Evolutionary conservation across 2,113 vertebrate species (phyloP).

Genomic region (Nestor notabilis): DNA sequence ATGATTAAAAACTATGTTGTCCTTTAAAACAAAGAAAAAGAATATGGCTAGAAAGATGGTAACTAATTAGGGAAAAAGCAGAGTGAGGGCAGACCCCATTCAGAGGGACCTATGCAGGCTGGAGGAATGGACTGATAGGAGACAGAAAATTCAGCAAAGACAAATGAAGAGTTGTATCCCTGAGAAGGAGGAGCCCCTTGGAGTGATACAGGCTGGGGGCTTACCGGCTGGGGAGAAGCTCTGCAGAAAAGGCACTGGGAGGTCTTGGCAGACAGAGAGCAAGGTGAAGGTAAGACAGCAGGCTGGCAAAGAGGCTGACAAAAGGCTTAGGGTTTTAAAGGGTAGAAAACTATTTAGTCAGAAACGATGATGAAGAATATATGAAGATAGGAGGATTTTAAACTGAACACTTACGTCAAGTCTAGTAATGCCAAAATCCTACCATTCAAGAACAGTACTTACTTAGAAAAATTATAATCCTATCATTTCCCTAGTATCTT

Average conservation of each 20-base stretch:
- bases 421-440: background rate
- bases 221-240: background rate
- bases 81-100: background rate
- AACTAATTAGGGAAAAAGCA: background rate
- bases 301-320: background rate
- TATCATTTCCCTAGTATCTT: background rate
- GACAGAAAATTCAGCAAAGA: background rate
- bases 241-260: background rate
- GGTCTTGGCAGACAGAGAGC: background rate
- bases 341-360: background rate
- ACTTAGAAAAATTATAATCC: background rate
- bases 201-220: background rate
- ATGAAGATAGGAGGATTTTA: background rate
- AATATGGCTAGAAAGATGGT: background rate
- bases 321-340: background rate
- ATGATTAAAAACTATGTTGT: background rate
- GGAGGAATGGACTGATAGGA: background rate
- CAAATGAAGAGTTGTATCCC: background rate
- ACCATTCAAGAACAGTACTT: background rate
- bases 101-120: background rate
- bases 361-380: background rate
- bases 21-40: background rate
- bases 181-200: background rate
- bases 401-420: background rate
- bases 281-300: background rate